Conservation (phyloP, 2,797 vertebrate genomes). For the Tolypeutes matacus region DNA sequence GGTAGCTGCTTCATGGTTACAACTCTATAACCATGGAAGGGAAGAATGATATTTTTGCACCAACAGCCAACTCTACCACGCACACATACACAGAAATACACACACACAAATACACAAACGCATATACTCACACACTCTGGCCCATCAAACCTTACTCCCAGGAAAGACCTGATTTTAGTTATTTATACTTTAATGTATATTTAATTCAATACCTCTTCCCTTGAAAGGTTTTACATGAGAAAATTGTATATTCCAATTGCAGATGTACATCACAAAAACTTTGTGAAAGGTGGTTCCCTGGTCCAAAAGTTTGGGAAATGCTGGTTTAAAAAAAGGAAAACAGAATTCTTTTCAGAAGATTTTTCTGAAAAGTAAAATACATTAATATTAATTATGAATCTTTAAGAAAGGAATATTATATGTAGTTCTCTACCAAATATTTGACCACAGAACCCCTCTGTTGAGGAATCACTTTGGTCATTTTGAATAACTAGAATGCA, state of each 20-base stretch:
- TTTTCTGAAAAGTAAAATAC: neutral
- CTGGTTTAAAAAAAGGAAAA: conserved; percentile 19
- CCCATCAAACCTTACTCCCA: neutral
- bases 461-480: neutral
- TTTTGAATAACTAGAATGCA: neutral
- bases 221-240: neutral
- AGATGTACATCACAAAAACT: neutral
- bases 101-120: neutral
- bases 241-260: neutral
- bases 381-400: neutral
- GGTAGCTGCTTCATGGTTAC: neutral
- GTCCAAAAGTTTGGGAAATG: neutral
- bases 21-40: neutral
- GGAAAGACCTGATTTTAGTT: neutral
- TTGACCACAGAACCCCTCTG: neutral
- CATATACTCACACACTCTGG: neutral
- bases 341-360: neutral
- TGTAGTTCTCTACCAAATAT: neutral
- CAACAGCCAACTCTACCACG: neutral
- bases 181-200: neutral
- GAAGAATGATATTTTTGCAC: neutral
- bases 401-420: neutral
- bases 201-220: conserved; percentile 19
- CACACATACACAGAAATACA: neutral
- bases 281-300: neutral